Conservation (phyloP, 35 echinoderm and acorn worm species). For the Apostichopus parvimensis region DNA sequence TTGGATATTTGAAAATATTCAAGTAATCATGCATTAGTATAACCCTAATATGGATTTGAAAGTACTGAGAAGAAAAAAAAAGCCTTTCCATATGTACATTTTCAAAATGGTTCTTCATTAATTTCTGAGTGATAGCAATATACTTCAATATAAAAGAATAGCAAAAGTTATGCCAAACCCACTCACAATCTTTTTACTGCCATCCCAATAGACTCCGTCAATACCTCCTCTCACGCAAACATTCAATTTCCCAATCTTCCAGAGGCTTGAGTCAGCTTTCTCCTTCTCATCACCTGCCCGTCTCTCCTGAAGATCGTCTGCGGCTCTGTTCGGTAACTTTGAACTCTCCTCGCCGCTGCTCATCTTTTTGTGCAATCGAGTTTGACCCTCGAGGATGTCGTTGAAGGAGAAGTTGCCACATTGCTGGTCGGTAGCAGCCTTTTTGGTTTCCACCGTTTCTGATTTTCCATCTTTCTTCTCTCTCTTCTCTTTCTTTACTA, state of each 20-base stretch:
- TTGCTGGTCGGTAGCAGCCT: neutral
- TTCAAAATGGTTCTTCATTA: too few relatives aligned
- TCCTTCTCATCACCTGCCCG: neutral
- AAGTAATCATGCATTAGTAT: too few relatives aligned
- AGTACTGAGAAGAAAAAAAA: too few relatives aligned
- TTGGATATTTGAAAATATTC: too few relatives aligned
- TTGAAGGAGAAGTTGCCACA: neutral
- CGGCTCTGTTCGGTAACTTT: neutral
- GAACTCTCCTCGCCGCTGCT: neutral
- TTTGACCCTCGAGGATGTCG: constrained; percentile 18
- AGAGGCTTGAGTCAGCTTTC: constrained; percentile 10
- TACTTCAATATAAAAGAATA: too few relatives aligned
- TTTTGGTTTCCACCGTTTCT: neutral
- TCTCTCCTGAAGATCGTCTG: neutral
- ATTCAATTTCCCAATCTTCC: constrained; percentile 40
- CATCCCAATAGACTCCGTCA: constrained; percentile 35
- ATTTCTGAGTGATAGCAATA: neutral
- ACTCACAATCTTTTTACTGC: constrained; percentile 18
- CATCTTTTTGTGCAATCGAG: constrained; percentile 11
- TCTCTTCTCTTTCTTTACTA: neutral
- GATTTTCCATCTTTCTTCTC: neutral
- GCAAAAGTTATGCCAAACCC: neutral
- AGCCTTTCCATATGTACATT: too few relatives aligned
- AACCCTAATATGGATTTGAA: too few relatives aligned
- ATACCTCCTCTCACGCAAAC: constrained; percentile 17